Base-by-base conservation (phyloP, 2,113 vertebrate species). In the Ceuthmochares aereus region DNA sequence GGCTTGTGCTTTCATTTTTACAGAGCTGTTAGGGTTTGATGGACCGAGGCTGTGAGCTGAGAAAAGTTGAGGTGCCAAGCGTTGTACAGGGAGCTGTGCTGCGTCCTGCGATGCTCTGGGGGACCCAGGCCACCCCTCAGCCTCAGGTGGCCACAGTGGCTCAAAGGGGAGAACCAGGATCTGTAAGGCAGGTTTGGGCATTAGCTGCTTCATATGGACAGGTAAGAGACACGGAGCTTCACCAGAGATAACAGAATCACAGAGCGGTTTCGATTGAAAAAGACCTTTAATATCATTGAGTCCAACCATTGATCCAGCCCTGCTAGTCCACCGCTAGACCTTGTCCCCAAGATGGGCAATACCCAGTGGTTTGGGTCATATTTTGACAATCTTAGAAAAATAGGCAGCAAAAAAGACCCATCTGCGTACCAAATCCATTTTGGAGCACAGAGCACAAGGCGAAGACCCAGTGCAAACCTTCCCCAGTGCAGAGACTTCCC, bases 321-420 rank as follows among this genome's bases (percentile, higher is more conserved):
- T 47, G 47, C 47, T 47, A 47, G 7, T 47, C 47, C 47, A 47
- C 47, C 47, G 21, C 47, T 20, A 47, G 47, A 49, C 47, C 47
- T 12, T 10, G 47, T 49, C 47, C 47, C 47, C 47, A 54, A 56
- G 32, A 42, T 4, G 13, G 25, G 51, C n/a, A 72, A 64, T 22
- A 37, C 9, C 19, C 23, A 0, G 27, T 7, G 29, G 10, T 76
- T 63, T 60, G 49, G 42, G 37, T 54, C 0, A 0, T 23, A 21
- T 30, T 49, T 84, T 30, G 54, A 56, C 47, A 23, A 55, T 49
- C 20, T 37, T 30, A 29, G n/a, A 23, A 59, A 45, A 70, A 59
- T 7, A 36, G 37, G n/a, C 29, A 67, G 14, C 37, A 72, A 55
- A 14, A 59, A 23, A 54, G n/a, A 29, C 37, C 12, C 17, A 20